Conservation (phyloP, 64 coral and sea anemone species). For the Acropora yongei region DNA sequence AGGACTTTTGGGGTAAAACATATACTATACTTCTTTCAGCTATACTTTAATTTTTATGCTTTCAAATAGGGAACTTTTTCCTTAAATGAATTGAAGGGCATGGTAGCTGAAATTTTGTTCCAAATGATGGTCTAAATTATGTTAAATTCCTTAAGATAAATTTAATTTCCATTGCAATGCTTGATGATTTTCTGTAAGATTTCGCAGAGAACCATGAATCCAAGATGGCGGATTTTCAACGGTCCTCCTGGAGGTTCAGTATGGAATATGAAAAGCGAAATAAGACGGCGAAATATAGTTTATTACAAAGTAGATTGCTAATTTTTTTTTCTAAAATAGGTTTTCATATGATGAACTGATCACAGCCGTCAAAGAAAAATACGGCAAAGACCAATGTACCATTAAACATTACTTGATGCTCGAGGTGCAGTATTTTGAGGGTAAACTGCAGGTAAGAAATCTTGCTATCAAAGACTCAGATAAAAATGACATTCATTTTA, state of each 20-base stretch:
- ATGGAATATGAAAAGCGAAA: no score
- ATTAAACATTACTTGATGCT: constrained; percentile 27
- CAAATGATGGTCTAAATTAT: no score
- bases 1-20: constrained; percentile 76
- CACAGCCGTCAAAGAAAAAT: constrained; percentile 36
- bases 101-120: no score
- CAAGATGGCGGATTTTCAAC: no score
- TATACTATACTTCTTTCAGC: not conserved
- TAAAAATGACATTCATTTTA: no score
- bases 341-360: constrained; percentile 62
- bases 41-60: not conserved
- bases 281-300: no score
- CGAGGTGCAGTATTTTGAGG: constrained; percentile 57
- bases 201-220: not conserved
- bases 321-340: constrained; percentile 1
- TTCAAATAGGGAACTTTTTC: not conserved
- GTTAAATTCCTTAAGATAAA: no score
- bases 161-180: not conserved
- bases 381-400: constrained; percentile 36
- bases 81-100: no score
- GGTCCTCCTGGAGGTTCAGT: no score
- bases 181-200: not conserved
- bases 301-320: not conserved
- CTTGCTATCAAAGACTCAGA: not conserved
- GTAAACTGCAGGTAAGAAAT: constrained; percentile 16